phyloP scores from a whole-genome alignment of 2,113 vertebrate genomes.

The Malurus alboscapulatus region DNA sequence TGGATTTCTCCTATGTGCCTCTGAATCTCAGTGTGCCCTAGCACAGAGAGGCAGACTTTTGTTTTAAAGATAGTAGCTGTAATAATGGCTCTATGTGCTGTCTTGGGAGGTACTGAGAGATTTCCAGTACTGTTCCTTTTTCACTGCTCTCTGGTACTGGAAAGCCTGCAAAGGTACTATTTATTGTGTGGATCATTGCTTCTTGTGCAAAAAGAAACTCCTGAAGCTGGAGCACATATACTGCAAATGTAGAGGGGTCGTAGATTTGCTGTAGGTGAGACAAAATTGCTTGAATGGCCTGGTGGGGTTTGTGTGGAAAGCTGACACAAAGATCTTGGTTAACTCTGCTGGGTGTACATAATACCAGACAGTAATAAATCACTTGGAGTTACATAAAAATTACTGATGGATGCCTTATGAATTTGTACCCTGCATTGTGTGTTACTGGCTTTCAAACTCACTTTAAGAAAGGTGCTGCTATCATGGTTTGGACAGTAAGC shows the following conservation, averaged over 20 bases:
- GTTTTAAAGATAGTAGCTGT: not conserved
- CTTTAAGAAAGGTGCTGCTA: not conserved
- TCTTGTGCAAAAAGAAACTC: not conserved
- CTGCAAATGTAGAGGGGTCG: accelerated
- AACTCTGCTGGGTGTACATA: not conserved
- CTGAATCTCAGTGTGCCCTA: not conserved
- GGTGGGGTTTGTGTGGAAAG: accelerated
- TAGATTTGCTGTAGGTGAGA: not conserved
- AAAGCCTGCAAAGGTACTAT: not conserved
- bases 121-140: not conserved
- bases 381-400: not conserved
- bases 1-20: not conserved
- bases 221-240: accelerated
- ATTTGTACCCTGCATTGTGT: accelerated
- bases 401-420: accelerated
- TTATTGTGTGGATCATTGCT: not conserved
- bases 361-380: not conserved
- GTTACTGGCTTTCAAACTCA: not conserved
- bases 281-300: not conserved
- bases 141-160: not conserved
- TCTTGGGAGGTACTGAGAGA: accelerated
- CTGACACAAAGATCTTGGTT: not conserved
- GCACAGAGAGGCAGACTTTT: not conserved
- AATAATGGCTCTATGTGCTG: accelerated
- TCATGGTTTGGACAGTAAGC: accelerated